Percentiles rank a stretch among this genome's conserved stretches.
Evolutionary conservation across 2,888 invertebrate genomes (phyloP).

Genomic region (Rhogogaster chlorosoma): DNA sequence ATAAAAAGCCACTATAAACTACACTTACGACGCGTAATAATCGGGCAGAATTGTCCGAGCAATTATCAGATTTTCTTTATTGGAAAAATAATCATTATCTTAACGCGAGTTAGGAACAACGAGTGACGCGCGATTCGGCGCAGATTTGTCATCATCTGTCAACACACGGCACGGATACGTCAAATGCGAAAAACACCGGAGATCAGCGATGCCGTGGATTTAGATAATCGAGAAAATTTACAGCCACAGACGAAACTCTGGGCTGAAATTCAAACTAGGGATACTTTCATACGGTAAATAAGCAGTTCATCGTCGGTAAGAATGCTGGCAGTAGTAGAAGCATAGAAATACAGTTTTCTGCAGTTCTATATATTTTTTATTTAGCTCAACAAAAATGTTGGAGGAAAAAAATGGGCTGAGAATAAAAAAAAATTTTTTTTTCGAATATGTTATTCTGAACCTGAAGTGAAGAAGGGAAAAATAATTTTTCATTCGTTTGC

Average conservation of each 20-base stretch:
- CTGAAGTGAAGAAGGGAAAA: too few species aligned
- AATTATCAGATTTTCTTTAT: not conserved
- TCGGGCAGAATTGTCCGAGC: not conserved
- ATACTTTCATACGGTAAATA: not conserved
- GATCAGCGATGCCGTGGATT: not conserved
- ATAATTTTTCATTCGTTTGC: too few species aligned
- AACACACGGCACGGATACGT: slow-evolving; percentile 9
- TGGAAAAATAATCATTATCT: slow-evolving; percentile 26
- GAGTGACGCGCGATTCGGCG: slow-evolving; percentile 28
- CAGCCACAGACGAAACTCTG: not conserved
- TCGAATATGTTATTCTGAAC: too few species aligned
- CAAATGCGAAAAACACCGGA: not conserved
- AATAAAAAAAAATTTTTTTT: too few species aligned
- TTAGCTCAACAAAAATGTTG: not conserved
- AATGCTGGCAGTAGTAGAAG: not conserved
- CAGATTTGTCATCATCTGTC: slow-evolving; percentile 34
- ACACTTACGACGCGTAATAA: not conserved
- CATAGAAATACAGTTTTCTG: not conserved
- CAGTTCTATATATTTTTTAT: not conserved
- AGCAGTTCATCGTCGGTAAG: not conserved
- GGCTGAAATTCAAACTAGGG: not conserved
- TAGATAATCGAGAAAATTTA: not conserved
- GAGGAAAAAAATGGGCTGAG: not conserved
- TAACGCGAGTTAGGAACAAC: slow-evolving; percentile 21
- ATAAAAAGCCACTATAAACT: not conserved